Percentiles rank a stretch among this genome's conserved stretches.
Conservation (phyloP, 2,888 invertebrate genomes). For the Metacarcinus magister region DNA sequence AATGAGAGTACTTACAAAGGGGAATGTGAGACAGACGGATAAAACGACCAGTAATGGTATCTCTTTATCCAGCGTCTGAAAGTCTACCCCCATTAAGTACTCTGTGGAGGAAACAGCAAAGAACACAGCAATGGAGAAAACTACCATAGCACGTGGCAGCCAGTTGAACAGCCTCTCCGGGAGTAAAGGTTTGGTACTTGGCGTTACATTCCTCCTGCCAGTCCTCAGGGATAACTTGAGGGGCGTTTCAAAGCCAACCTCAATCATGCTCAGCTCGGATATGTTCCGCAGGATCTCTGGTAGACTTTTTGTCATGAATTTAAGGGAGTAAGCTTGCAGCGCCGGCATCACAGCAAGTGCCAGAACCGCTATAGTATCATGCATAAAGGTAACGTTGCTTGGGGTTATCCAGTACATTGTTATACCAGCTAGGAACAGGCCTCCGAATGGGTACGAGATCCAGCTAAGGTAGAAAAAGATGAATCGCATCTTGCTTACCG, state of each 20-base stretch:
- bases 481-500: constrained; percentile 49
- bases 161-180: background rate
- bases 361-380: constrained; percentile 39
- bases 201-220: background rate
- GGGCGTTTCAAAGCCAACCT: constrained; percentile 57
- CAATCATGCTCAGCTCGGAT: background rate
- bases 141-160: constrained; percentile 52
- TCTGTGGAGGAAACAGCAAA: background rate
- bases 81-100: background rate
- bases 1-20: constrained; percentile 12
- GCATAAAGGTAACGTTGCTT: background rate
- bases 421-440: background rate
- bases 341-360: constrained; percentile 40
- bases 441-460: constrained; percentile 40
- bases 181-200: background rate
- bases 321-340: constrained; percentile 62
- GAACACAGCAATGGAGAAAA: constrained; percentile 1
- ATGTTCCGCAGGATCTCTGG: constrained; percentile 50
- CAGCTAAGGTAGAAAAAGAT: constrained; percentile 56
- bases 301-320: constrained; percentile 14
- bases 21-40: constrained; percentile 28
- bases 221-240: background rate
- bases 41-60: background rate
- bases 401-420: background rate
- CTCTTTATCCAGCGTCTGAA: background rate